Percentiles rank a stretch among this genome's conserved stretches.
phyloP scores from a whole-genome alignment of 2,888 invertebrate species.

The Patella ulyssiponensis region DNA sequence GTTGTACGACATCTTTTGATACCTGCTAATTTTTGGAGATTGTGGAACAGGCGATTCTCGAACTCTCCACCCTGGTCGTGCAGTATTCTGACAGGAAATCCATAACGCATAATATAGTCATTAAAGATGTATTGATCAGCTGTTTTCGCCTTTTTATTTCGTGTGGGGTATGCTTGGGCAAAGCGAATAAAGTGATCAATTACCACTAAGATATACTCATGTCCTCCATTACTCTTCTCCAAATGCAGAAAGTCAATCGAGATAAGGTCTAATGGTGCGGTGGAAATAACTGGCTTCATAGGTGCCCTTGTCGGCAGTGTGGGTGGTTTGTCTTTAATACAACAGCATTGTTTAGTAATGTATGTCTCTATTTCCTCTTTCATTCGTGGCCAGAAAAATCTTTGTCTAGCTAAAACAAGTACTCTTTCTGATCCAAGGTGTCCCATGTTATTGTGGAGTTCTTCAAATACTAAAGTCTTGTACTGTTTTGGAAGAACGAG shows the following conservation, averaged over 20 bases:
- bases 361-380: conserved; percentile 19
- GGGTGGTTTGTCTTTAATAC: too few species aligned
- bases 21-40: too few species aligned
- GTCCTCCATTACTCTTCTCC: conserved; percentile 28
- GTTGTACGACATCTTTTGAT: too few species aligned
- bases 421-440: conserved; percentile 25
- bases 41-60: too few species aligned
- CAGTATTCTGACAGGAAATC: conserved; percentile 17
- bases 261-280: conserved; percentile 34
- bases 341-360: conserved; percentile 23
- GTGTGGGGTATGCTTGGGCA: conserved; percentile 24
- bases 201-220: conserved; percentile 23
- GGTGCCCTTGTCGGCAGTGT: conserved; percentile 19
- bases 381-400: conserved; percentile 24
- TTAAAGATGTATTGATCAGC: conserved; percentile 27
- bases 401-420: conserved; percentile 15
- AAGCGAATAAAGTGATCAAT: conserved; percentile 28
- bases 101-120: conserved; percentile 22
- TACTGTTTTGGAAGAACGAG: conserved; percentile 15
- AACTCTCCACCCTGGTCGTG: conserved; percentile 28
- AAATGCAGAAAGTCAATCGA: conserved; percentile 40
- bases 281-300: conserved; percentile 28
- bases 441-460: conserved; percentile 30
- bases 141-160: conserved; percentile 17
- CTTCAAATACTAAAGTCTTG: conserved; percentile 2